Base-by-base conservation (phyloP, 2,888 invertebrate genomes). In the Tipula confusa region DNA sequence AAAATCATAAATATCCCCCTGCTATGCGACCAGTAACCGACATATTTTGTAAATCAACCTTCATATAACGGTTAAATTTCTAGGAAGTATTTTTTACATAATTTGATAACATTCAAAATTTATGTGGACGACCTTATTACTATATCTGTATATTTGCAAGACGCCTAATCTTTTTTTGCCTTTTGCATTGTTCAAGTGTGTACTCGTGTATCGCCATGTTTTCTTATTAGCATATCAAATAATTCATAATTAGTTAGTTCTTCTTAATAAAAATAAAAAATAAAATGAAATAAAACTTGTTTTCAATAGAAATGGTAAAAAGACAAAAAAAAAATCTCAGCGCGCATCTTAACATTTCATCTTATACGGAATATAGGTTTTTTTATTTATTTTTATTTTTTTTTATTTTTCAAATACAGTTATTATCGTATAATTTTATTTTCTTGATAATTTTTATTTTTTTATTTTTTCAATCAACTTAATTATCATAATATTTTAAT, bases 401-500 rank as follows among this genome's bases (percentile, higher is more conserved):
- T n/a, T n/a, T n/a, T n/a, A n/a, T 64, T 64, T 64, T 18, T 6
- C 64, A 24, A 64, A 64, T 64, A 64, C 64, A 64, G 64, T 64
- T 64, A 64, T 64, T 64, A 64, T 64, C 24, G 64, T 64, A 64
- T 64, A 64, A 64, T 64, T 64, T 64, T 64, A 24, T 64, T 64
- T 64, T 64, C 64, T 64, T 64, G 64, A 64, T 64, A 64, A 64
- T n/a, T n/a, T n/a, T n/a, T n/a, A 18, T 5, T 3, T 15, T 15
- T 15, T 5, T 15, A 24, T 24, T 64, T 24, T 24, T 64, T 64
- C 64, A 64, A 64, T 64, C 24, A 64, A 64, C 24, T 64, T 24
- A 64, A 64, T 64, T 64, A 64, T 64, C 24, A 64, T 64, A 64
- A 64, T 64, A 64, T 64, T 64, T 64, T 64, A 64, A 64, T 64